These are phyloP conservation scores for Gymnogyps californianus DNA, from an alignment of 2,113 vertebrate genomes.

Conservation along the genomic window DNA sequence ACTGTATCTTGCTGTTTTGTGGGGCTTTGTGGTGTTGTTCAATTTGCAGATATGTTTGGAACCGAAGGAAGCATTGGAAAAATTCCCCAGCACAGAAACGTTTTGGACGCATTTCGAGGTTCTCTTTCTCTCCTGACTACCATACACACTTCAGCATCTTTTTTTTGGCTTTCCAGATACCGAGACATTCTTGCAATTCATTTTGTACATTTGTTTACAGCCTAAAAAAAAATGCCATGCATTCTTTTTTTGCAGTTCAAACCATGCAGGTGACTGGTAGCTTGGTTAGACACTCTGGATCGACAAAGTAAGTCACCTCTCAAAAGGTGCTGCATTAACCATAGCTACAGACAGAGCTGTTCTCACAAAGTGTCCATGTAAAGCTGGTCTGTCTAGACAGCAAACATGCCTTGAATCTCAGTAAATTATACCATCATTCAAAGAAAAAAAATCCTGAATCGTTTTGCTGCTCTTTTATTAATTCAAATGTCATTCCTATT, in stretches of 20 bases:
- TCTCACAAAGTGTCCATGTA: background rate
- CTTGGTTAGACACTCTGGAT: background rate
- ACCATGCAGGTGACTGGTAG: background rate
- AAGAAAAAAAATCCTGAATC: background rate
- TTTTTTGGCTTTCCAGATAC: background rate
- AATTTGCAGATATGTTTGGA: background rate
- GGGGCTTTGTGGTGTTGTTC: background rate
- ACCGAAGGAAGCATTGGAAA: background rate
- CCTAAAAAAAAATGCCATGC: background rate
- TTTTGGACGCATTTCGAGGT: background rate
- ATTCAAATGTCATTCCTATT: constrained; percentile 13
- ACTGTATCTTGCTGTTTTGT: background rate
- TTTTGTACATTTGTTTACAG: background rate
- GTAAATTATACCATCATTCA: background rate
- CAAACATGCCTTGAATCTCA: background rate
- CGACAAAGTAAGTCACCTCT: background rate
- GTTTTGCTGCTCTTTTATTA: background rate
- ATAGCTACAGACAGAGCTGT: background rate
- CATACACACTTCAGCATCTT: background rate
- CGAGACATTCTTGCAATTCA: accelerated
- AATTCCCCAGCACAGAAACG: background rate
- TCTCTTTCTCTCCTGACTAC: background rate
- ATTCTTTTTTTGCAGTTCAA: background rate
- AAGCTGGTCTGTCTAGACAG: background rate
- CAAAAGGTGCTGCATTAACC: background rate